Base-by-base conservation (phyloP, 1,140 invertebrate species). In the Spodoptera litura region DNA sequence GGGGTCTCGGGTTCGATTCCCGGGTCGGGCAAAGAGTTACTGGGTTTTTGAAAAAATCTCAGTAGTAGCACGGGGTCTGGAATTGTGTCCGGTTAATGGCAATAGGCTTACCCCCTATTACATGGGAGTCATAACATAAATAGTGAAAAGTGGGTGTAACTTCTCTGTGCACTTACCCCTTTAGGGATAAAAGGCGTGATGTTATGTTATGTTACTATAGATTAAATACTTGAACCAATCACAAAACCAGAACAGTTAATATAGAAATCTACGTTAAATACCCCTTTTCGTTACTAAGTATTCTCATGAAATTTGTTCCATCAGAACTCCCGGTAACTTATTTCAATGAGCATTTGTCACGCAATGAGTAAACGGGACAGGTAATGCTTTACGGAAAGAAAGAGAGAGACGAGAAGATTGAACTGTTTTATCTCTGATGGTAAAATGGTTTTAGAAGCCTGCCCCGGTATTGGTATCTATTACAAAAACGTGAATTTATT, bases 331-430 rank as follows among this genome's bases (percentile, higher is more conserved):
- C 49, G 70, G 52, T 78, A 78, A 78, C 68, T 58, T 70, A 80
- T 64, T 70, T n/a, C 66, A 82, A 84, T 81, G 78, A 77, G 53
- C 25, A 38, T 64, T 82, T 79, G 81, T 82, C 83, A 84, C 83
- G 83, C 81, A 56, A 84, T 77, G 77, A 49, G n/a, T 8, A 70
- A 82, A 15, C 20, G 78, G 78, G 78, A 81, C 38, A 73, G 61
- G 51, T 53, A 70, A 38, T 73, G 25, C 49, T 71, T 66, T 38
- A 13, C 27, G 27, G 44, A 35, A 53, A 77, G 78, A 66, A 73
- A 72, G 81, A 79, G 51, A 52, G 74, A 73, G 80, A 79, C 10
- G 15, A 51, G 35, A 58, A 15, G 68, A 77, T 79, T 62, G 78
- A 77, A 70, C 66, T 13, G 76, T 71, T 52, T 78, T 78, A 78